A percentile compares a stretch with the other conserved stretches of the same genome.
Conservation (phyloP, 2,888 invertebrate species). For the Fragum sueziense region DNA sequence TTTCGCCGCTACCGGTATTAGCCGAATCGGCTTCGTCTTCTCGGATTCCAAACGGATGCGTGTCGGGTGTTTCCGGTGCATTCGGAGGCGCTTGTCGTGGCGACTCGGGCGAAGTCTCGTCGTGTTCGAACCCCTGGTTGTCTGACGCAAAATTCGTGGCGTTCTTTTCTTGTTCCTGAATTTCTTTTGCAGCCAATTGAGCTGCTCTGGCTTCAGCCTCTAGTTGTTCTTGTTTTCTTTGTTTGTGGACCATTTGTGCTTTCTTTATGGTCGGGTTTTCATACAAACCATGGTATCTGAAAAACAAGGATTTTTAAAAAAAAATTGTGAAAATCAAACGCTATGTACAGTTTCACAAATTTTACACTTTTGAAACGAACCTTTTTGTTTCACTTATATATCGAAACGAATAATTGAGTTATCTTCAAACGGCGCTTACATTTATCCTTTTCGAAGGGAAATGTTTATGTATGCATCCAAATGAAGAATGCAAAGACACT, state of each 20-base stretch:
- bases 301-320: no score
- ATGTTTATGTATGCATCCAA: no score
- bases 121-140: not conserved
- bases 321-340: no score
- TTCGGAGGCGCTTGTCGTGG: not conserved
- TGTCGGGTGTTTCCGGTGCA: not conserved
- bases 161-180: not conserved
- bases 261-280: not conserved
- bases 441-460: no score
- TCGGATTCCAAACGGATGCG: not conserved
- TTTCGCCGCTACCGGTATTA: not conserved
- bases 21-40: not conserved
- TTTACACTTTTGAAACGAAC: no score
- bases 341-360: no score
- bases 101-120: not conserved
- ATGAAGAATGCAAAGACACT: no score
- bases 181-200: not conserved
- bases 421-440: no score
- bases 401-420: no score
- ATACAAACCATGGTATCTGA: not conserved
- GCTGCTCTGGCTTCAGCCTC: not conserved
- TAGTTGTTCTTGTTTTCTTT: not conserved
- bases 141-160: not conserved
- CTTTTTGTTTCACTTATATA: no score
- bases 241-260: not conserved